These are phyloP conservation scores for Chaetodon auriga DNA, from an alignment of 2,113 vertebrate species.

Conservation along the genomic window DNA sequence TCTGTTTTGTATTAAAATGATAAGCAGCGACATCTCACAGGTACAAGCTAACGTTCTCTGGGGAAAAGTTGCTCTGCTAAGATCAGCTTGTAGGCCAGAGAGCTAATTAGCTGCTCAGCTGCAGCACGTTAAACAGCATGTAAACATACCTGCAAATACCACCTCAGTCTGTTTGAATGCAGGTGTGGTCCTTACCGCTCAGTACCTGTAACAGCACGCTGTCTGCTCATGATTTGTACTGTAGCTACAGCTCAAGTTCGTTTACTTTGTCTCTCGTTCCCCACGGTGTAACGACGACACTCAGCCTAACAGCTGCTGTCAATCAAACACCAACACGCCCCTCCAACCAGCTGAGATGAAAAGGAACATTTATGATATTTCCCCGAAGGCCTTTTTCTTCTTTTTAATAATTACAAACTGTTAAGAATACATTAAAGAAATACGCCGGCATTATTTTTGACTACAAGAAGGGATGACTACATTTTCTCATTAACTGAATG, in stretches of 20 bases:
- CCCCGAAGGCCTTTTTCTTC: not conserved
- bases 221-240: not conserved
- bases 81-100: not conserved
- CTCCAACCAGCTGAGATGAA: not conserved
- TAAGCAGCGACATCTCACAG: not conserved
- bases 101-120: not conserved
- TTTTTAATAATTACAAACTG: not conserved
- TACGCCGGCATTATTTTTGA: not conserved
- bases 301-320: constrained; percentile 5
- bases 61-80: not conserved
- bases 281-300: not conserved
- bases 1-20: not conserved
- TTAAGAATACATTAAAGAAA: not conserved
- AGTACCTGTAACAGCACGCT: not conserved
- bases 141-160: not conserved
- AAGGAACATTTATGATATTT: not conserved
- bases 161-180: not conserved
- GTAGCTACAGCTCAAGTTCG: not conserved
- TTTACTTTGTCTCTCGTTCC: not conserved
- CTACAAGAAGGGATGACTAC: not conserved
- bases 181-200: not conserved
- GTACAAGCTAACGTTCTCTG: not conserved
- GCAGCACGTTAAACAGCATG: not conserved
- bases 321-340: constrained; percentile 1
- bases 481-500: not conserved